Conservation (phyloP, 2,797 vertebrate species). For the Phrynocephalus vlangalii region DNA sequence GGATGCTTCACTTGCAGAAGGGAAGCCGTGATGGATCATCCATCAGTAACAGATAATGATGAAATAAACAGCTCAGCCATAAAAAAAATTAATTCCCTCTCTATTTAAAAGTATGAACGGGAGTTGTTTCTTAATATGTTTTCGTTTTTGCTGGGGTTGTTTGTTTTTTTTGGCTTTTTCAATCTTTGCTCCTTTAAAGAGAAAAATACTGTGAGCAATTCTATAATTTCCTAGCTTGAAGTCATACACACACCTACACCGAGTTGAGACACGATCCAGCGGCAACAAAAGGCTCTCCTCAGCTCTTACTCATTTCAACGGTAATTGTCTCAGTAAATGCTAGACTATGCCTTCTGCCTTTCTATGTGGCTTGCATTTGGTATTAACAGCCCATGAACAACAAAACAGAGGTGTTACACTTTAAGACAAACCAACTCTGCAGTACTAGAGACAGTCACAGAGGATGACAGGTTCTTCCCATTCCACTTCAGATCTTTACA, state of each 20-base stretch:
- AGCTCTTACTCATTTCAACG: not conserved
- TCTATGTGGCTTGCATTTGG: conserved; percentile 22
- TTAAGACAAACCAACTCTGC: not conserved
- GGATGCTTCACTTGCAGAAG: conserved; percentile 46
- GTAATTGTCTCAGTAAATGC: not conserved
- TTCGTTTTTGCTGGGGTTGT: not conserved
- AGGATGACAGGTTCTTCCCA: conserved; percentile 1
- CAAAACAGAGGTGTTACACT: conserved; percentile 2
- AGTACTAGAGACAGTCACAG: not conserved
- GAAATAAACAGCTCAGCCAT: conserved; percentile 47
- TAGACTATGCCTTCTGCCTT: not conserved
- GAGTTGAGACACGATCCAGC: not conserved
- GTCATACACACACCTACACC: not conserved
- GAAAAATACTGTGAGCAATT: conserved; percentile 56
- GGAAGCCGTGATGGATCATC: conserved; percentile 53
- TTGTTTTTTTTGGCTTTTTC: no score
- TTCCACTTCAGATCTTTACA: conserved; percentile 45
- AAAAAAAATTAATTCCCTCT: conserved; percentile 58
- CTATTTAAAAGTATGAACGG: conserved; percentile 58
- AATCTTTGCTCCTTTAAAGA: conserved; percentile 29
- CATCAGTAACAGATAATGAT: conserved; percentile 47
- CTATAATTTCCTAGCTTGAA: not conserved
- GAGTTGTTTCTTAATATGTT: conserved; percentile 65
- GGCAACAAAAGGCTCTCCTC: not conserved
- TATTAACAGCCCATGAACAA: not conserved